Conservation (phyloP, 2,113 vertebrate genomes). For the Chloropsis cyanopogon region DNA sequence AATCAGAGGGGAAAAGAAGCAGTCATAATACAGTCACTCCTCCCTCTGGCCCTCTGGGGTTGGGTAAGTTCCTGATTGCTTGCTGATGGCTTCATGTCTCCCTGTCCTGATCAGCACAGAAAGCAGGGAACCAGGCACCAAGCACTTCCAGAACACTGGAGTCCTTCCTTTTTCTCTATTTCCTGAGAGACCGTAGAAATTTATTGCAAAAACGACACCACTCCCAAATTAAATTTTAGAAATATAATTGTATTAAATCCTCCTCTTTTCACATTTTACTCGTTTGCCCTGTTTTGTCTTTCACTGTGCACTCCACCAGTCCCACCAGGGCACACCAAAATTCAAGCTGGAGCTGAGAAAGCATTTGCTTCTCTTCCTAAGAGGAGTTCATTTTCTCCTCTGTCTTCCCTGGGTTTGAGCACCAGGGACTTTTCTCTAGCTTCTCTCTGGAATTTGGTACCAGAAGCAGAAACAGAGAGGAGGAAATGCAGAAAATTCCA, state of each 20-base stretch:
- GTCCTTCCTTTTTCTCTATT: not conserved
- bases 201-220: not conserved
- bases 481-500: not conserved
- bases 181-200: not conserved
- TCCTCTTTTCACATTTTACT: not conserved
- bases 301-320: not conserved
- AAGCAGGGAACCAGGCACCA: not conserved
- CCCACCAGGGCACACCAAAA: not conserved
- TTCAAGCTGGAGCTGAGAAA: not conserved
- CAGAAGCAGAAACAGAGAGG: not conserved
- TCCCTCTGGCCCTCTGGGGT: not conserved
- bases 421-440: not conserved
- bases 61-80: not conserved
- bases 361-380: not conserved
- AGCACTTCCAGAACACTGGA: not conserved
- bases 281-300: not conserved
- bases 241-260: not conserved
- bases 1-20: rapidly evolving
- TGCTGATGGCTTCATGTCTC: not conserved
- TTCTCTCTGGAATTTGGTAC: not conserved
- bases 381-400: not conserved
- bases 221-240: not conserved
- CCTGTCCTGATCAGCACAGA: not conserved
- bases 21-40: not conserved
- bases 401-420: not conserved